Evolutionary conservation across 1,140 invertebrate genomes (phyloP).

Genomic region (Pseudomyrmex cubaensis): DNA sequence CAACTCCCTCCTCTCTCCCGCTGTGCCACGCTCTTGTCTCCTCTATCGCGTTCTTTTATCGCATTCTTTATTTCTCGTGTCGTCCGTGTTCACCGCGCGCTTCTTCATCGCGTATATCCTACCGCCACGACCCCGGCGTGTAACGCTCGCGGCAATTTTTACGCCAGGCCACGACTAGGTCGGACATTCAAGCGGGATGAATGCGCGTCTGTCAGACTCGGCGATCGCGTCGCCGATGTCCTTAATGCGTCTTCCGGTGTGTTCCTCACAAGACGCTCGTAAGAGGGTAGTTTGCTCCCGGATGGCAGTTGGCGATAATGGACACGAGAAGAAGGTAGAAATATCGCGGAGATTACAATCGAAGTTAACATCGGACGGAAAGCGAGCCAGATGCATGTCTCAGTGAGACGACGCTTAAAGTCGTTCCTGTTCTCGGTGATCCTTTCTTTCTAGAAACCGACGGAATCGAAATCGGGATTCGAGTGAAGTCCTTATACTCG

Average conservation of each 20-base stretch:
- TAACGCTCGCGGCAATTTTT: slow-evolving; percentile 46
- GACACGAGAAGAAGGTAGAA: neutral
- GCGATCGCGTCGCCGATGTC: slow-evolving; percentile 3
- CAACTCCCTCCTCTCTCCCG: neutral
- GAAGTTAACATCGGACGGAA: slow-evolving; percentile 3
- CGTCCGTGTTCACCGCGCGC: slow-evolving; percentile 12
- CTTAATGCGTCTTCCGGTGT: slow-evolving; percentile 14
- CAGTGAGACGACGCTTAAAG: too few species aligned
- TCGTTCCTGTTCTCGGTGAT: too few species aligned
- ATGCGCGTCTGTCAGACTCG: slow-evolving; percentile 5
- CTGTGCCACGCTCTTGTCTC: neutral
- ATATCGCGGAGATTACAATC: slow-evolving; percentile 7
- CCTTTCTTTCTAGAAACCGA: neutral
- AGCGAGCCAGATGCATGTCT: neutral
- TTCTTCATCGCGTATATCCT: slow-evolving; percentile 39
- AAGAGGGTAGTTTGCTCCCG: neutral
- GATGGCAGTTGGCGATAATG: neutral
- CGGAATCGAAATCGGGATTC: slow-evolving; percentile 14
- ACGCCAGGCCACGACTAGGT: slow-evolving; percentile 22
- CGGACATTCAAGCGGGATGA: slow-evolving; percentile 48
- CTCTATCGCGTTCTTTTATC: slow-evolving; percentile 41
- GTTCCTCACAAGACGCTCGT: neutral
- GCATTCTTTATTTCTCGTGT: slow-evolving; percentile 51
- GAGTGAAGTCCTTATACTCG: slow-evolving; percentile 17
- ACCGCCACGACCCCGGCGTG: slow-evolving; percentile 53